Evolutionary conservation across 2,113 vertebrate species (phyloP).

Genomic region (Brienomyrus brachyistius): DNA sequence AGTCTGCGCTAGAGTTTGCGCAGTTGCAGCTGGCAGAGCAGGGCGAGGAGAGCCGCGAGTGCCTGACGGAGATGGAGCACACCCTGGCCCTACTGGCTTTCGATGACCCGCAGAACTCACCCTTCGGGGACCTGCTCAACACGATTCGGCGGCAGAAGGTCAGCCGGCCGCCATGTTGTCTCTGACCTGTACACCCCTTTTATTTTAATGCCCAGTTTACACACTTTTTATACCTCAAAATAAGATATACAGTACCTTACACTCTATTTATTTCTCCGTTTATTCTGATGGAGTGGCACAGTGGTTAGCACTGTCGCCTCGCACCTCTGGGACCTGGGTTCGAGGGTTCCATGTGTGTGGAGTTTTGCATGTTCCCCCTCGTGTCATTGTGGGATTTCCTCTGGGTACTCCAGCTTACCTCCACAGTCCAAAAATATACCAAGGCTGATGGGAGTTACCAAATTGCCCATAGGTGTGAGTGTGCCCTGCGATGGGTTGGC

Average conservation of each 20-base stretch:
- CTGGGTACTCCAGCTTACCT: too few species aligned
- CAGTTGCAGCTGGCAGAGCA: conserved; percentile 96
- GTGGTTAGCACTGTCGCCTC: neutral
- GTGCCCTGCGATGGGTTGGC: too few species aligned
- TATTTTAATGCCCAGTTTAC: neutral
- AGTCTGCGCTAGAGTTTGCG: conserved; percentile 93
- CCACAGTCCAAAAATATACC: too few species aligned
- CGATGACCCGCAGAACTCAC: conserved; percentile 91
- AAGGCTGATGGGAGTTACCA: too few species aligned
- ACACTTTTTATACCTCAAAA: neutral
- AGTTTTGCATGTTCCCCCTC: too few species aligned
- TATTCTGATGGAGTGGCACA: neutral
- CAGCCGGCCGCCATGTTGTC: conserved; percentile 4
- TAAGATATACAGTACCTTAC: neutral
- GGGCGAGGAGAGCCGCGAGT: conserved; percentile 93
- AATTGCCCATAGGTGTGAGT: too few species aligned
- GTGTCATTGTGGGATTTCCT: too few species aligned
- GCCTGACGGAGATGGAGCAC: conserved; percentile 95
- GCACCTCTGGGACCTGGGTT: neutral
- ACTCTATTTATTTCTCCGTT: neutral
- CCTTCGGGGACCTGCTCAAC: conserved; percentile 92
- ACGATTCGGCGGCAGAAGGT: conserved; percentile 98
- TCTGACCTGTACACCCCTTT: neutral
- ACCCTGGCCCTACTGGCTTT: conserved; percentile 90
- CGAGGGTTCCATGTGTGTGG: too few species aligned